Base-by-base conservation (phyloP, 2,797 vertebrate species). In the Gymnothorax reevesii region DNA sequence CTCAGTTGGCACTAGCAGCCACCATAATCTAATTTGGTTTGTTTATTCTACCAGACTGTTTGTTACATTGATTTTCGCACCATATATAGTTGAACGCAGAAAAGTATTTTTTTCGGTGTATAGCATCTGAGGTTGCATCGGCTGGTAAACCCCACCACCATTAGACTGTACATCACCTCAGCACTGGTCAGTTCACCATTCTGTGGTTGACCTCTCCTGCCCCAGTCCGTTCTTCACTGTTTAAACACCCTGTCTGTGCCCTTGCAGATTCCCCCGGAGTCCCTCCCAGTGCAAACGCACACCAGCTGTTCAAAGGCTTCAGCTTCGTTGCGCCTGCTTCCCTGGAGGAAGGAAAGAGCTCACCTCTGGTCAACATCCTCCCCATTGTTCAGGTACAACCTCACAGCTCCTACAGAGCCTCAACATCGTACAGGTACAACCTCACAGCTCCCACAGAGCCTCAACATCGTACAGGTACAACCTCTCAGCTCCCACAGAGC, bases 261-360 rank as follows among this genome's bases (percentile, higher is more conserved):
- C 49, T 55, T 66, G 82, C 88, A 99, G 98, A 99, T 95, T 99
- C 98, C 91, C 98, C 98, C 89, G 98, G 98, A 91, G 97, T 99
- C 89, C 98, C 98, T 33, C 97, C 98, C 85, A 99, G 98, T 90
- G 98, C 98, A 49, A 99, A 99, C 0, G 98, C 98, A 83, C 98
- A 99, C 94, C 98, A 99, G 88, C 97, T 99, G 90, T 99, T 99
- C 94, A 99, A 98, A 97, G 98, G 98, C 90, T 99, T 99, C 94
- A 99, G 98, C 91, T 99, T 99, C 93, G 98, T 99, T 88, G 98
- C 98, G 75, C 96, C 98, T 5, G 95, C 95, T 87, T 94, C 97
- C 27, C 95, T 97, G 93, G 98, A 99, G 92, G 98, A 99, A 87
- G 96, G 96, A 93, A 99, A 98, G 96, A 96, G 96, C 91, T 96